Conservation (phyloP, 1,140 invertebrate genomes). For the Phymastichus coffea region DNA sequence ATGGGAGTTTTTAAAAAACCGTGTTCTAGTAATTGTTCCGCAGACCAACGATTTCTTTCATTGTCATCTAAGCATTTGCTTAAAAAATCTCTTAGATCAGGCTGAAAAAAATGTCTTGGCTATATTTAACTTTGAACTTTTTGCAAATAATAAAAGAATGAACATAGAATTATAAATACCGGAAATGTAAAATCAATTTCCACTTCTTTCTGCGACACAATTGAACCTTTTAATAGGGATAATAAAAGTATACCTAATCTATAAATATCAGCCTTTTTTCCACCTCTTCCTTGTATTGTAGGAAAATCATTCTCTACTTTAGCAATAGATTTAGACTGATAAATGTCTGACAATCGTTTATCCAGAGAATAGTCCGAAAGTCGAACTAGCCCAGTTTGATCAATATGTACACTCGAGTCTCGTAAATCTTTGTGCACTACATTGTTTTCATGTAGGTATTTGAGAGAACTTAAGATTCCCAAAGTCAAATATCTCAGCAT, state of each 20-base stretch:
- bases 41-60: slow-evolving; percentile 69
- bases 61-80: slow-evolving; percentile 65
- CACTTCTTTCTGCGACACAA: slow-evolving; percentile 54
- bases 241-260: slow-evolving; percentile 65
- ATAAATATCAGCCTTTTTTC: slow-evolving; percentile 73
- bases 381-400: slow-evolving; percentile 59
- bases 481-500: slow-evolving; percentile 64
- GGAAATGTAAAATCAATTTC: slow-evolving; percentile 54
- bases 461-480: slow-evolving; percentile 67
- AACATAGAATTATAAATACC: too few relatives aligned
- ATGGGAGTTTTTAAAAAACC: slow-evolving; percentile 47
- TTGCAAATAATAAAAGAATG: slow-evolving; percentile 4
- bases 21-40: slow-evolving; percentile 65
- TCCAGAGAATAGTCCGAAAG: slow-evolving; percentile 74
- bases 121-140: too few relatives aligned
- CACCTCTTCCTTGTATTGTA: slow-evolving; percentile 61
- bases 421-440: slow-evolving; percentile 76
- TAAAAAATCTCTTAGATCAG: slow-evolving; percentile 71
- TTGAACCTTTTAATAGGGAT: slow-evolving; percentile 58
- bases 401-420: slow-evolving; percentile 67
- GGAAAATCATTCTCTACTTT: slow-evolving; percentile 53
- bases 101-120: slow-evolving; percentile 35
- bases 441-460: slow-evolving; percentile 75
- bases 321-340: slow-evolving; percentile 39
- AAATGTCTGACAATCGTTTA: slow-evolving; percentile 62